Conservation (phyloP, 2,888 invertebrate species). For the Lithophane ornitopus region DNA sequence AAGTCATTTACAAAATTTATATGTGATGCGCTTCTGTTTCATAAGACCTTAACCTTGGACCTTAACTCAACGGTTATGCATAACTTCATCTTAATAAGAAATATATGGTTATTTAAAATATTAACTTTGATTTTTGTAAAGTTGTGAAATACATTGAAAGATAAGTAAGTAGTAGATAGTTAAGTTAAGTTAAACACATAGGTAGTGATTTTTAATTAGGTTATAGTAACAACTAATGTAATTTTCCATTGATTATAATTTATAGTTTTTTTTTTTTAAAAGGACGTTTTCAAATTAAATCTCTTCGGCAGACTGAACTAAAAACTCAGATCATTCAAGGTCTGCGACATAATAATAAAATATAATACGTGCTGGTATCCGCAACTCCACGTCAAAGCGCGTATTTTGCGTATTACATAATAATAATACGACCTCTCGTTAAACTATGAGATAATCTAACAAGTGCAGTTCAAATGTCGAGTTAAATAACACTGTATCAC, state of each 20-base stretch:
- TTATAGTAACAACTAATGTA: background rate
- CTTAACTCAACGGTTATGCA: slow-evolving; percentile 21
- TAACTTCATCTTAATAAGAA: slow-evolving; percentile 10
- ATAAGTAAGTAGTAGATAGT: too few relatives aligned
- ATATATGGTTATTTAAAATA: slow-evolving; percentile 6
- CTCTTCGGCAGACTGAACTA: background rate
- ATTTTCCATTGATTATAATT: background rate
- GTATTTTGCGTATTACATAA: too few relatives aligned
- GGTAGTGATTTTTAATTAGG: background rate
- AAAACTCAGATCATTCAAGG: slow-evolving; percentile 7
- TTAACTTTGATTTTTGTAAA: slow-evolving; percentile 14
- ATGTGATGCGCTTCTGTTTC: slow-evolving; percentile 38
- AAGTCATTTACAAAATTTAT: slow-evolving; percentile 30
- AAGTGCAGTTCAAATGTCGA: slow-evolving; percentile 40
- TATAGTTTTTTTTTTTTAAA: background rate
- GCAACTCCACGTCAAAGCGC: too few relatives aligned
- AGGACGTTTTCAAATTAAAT: background rate
- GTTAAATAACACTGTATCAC: slow-evolving; percentile 42
- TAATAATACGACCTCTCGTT: slow-evolving; percentile 12
- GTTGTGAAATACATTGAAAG: slow-evolving; percentile 28
- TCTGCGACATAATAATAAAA: slow-evolving; percentile 10
- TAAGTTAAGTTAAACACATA: background rate
- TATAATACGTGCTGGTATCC: too few relatives aligned
- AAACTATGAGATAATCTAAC: slow-evolving; percentile 17
- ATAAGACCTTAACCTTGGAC: slow-evolving; percentile 54